These are phyloP conservation scores for Genyomyrus donnyi DNA, from an alignment of 2,113 vertebrate species.

Conservation along the genomic window DNA sequence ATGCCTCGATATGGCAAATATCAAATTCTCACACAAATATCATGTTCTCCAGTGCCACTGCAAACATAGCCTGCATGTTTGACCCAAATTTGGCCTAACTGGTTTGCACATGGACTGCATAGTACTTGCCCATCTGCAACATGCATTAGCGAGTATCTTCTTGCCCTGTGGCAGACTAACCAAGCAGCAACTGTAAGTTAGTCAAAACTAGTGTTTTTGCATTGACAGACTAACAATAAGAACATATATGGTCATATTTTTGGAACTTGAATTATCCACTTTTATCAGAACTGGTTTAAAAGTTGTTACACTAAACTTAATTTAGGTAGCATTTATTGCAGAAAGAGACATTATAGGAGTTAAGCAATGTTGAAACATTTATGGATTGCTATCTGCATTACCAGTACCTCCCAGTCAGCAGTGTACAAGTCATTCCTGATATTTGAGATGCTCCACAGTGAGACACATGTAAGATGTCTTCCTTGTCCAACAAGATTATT, in stretches of 20 bases:
- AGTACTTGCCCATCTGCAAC: not conserved
- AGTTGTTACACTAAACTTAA: not conserved
- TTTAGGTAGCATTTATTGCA: not conserved
- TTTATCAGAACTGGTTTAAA: not conserved
- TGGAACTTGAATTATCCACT: not conserved
- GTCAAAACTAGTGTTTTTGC: not conserved
- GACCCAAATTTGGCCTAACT: not conserved
- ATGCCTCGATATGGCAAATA: not conserved
- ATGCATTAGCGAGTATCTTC: not conserved
- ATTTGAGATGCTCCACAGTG: not conserved
- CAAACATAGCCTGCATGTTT: not conserved
- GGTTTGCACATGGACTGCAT: not conserved
- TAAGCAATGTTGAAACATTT: not conserved
- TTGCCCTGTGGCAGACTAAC: not conserved
- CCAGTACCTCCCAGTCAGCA: not conserved
- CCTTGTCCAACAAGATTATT: not conserved
- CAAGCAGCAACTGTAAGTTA: not conserved
- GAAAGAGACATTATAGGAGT: not conserved
- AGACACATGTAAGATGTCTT: not conserved
- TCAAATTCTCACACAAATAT: not conserved
- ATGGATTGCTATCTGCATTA: not conserved
- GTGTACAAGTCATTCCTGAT: not conserved
- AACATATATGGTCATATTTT: not conserved
- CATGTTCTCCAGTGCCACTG: not conserved
- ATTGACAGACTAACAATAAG: not conserved